Percentiles rank a stretch among this genome's conserved stretches.
Conservation (phyloP, 2,888 invertebrate species). For the Epirrhoe alternata region DNA sequence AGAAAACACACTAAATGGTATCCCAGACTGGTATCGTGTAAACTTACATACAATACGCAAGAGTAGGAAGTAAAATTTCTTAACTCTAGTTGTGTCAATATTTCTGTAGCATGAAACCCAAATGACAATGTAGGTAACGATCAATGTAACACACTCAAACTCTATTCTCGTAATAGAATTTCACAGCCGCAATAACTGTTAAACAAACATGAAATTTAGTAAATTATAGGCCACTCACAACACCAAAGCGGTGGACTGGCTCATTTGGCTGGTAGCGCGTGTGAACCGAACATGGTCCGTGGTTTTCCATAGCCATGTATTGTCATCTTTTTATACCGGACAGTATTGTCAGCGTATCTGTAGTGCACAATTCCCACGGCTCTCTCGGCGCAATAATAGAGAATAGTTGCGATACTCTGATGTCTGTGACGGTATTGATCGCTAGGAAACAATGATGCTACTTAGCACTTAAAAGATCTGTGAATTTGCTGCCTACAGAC, state of each 20-base stretch:
- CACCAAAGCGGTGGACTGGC: slow-evolving; percentile 32
- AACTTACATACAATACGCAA: too few species aligned
- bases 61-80: too few species aligned
- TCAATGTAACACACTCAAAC: slow-evolving; percentile 22
- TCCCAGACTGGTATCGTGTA: too few species aligned
- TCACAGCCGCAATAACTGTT: slow-evolving; percentile 20
- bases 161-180: slow-evolving; percentile 20
- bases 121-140: slow-evolving; percentile 3
- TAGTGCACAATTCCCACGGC: slow-evolving; percentile 69
- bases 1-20: too few species aligned
- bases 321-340: slow-evolving; percentile 73
- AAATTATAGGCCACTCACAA: slow-evolving; percentile 37
- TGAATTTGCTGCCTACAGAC: background rate
- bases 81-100: too few species aligned
- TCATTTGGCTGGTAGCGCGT: slow-evolving; percentile 49
- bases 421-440: slow-evolving; percentile 31
- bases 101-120: slow-evolving; percentile 1
- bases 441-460: slow-evolving; percentile 12
- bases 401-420: slow-evolving; percentile 36
- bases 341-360: slow-evolving; percentile 62
- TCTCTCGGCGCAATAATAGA: slow-evolving; percentile 42
- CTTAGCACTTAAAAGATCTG: background rate
- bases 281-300: slow-evolving; percentile 63
- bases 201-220: slow-evolving; percentile 37
- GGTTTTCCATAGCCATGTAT: slow-evolving; percentile 68